Conservation (phyloP, 2,888 invertebrate species). For the Aricia artaxerxes region DNA sequence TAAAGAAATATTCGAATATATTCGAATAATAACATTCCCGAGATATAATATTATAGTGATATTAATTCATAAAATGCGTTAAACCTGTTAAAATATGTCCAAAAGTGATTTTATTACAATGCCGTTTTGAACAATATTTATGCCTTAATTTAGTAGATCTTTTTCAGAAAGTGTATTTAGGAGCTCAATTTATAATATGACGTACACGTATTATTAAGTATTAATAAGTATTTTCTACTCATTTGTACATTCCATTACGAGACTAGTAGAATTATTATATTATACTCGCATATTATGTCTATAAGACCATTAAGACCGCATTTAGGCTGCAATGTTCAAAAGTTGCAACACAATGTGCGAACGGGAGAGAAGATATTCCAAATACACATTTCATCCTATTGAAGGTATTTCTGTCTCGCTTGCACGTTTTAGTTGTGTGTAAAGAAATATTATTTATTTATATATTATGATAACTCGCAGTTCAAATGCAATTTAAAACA, state of each 20-base stretch:
- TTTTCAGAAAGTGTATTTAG: background rate
- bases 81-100: background rate
- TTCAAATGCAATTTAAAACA: background rate
- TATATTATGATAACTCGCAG: background rate
- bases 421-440: background rate
- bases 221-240: constrained; percentile 20
- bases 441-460: background rate
- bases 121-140: background rate
- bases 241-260: constrained; percentile 29
- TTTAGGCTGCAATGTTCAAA: constrained; percentile 16
- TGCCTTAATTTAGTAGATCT: background rate
- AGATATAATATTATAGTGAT: no score
- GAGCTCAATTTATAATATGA: constrained; percentile 20
- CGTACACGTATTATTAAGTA: constrained; percentile 13
- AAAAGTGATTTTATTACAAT: constrained; percentile 2
- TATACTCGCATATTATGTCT: constrained; percentile 14
- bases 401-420: background rate
- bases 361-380: background rate
- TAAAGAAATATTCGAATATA: no score
- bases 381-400: background rate
- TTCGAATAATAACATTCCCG: no score
- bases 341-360: background rate
- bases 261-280: background rate
- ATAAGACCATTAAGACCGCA: background rate
- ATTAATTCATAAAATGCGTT: no score